Percentiles rank a stretch among this genome's conserved stretches.
These are phyloP conservation scores for Orthosia gothica DNA, from an alignment of 2,888 invertebrate genomes.

Conservation along the genomic window DNA sequence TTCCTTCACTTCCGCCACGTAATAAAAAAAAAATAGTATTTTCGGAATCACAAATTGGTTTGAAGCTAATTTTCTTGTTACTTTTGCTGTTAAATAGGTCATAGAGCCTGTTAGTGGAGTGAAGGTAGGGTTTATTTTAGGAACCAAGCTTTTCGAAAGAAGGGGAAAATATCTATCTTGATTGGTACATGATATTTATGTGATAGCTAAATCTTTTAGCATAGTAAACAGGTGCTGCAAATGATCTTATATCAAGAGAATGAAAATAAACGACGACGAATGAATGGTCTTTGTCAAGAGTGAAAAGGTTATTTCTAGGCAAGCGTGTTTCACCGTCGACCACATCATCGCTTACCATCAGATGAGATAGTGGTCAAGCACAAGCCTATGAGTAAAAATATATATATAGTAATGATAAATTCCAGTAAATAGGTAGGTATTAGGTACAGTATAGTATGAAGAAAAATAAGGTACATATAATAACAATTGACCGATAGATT, in stretches of 20 bases:
- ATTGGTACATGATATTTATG: not conserved
- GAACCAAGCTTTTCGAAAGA: not conserved
- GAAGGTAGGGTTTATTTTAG: not conserved
- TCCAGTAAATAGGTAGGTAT: not conserved
- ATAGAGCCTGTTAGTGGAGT: not conserved
- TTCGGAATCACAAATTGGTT: conserved; percentile 55
- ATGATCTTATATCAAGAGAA: too few species aligned
- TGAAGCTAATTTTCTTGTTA: conserved; percentile 44
- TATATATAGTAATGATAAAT: not conserved
- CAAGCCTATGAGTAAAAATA: too few species aligned
- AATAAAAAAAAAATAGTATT: conserved; percentile 58
- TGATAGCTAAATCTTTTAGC: not conserved
- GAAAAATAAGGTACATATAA: not conserved
- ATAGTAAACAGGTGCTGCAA: not conserved
- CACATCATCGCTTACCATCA: too few species aligned
- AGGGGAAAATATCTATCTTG: not conserved
- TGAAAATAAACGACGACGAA: too few species aligned
- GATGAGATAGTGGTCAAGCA: too few species aligned
- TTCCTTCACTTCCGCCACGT: conserved; percentile 66
- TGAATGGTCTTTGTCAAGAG: too few species aligned
- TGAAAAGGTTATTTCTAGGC: too few species aligned
- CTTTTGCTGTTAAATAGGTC: conserved; percentile 20
- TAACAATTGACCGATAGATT: too few species aligned
- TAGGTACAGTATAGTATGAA: too few species aligned
- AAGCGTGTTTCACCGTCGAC: too few species aligned